Percentiles rank a stretch among this genome's conserved stretches.
phyloP scores from a whole-genome alignment of 2,113 vertebrate genomes.

The Bufo bufo region DNA sequence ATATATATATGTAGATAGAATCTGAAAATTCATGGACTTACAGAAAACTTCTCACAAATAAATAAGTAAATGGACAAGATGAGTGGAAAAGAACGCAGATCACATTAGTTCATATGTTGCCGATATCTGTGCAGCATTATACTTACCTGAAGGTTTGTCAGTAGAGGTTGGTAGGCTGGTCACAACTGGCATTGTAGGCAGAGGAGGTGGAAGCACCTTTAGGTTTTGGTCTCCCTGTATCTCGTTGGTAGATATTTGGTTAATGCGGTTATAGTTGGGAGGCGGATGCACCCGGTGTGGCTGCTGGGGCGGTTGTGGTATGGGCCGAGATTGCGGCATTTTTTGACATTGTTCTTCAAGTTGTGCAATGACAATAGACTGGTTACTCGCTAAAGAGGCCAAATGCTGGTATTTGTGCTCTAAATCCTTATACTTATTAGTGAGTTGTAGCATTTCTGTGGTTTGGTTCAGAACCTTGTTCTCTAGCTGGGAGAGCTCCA shows the following conservation, averaged over 20 bases:
- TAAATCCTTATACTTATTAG: conserved; percentile 93
- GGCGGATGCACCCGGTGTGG: conserved; percentile 35
- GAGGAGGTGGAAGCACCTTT: conserved; percentile 81
- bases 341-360: conserved; percentile 92
- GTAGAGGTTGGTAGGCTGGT: conserved; percentile 88
- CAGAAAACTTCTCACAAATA: too few relatives aligned
- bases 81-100: not conserved
- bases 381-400: conserved; percentile 90
- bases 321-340: conserved; percentile 67
- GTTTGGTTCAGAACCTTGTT: conserved; percentile 96
- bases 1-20: too few relatives aligned
- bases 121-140: not conserved
- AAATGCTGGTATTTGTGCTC: conserved; percentile 97
- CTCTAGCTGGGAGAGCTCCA: conserved; percentile 95
- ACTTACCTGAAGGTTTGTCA: conserved; percentile 92
- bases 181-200: conserved; percentile 90
- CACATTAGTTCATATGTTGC: not conserved
- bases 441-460: conserved; percentile 91
- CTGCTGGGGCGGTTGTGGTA: conserved; percentile 73
- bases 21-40: too few relatives aligned
- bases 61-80: too few relatives aligned
- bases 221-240: conserved; percentile 95
- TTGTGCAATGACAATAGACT: conserved; percentile 85
- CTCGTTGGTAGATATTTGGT: conserved; percentile 93
- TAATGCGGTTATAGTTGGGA: conserved; percentile 83